Base-by-base conservation (phyloP, 1,140 invertebrate species). In the Meteorus sp. region DNA sequence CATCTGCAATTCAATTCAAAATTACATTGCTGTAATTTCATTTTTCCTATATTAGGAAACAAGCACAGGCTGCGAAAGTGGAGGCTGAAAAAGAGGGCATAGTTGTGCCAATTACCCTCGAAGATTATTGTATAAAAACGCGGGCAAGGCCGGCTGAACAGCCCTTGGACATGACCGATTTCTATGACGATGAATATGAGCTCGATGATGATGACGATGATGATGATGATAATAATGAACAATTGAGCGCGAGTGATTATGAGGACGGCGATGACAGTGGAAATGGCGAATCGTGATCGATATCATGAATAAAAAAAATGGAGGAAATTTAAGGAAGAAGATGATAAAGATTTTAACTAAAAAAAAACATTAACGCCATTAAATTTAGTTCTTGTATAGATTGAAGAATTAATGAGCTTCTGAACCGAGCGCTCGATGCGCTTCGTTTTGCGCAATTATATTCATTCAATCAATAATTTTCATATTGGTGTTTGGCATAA, bases 41-140 rank as follows among this genome's bases (percentile, higher is more conserved):
- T 50, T 35, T 31, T 25, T 43, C 15, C 13, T 15, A 20, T 48
- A 19, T 53, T 77, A 96, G 95, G 70, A 98, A 97, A 85, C 97
- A 99, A 87, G 97, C 98, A 1, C 87, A 93, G 72, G 89, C 91
- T 2, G 97, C 95, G 17, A 90, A 95, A 73, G 85, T 88, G 39
- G 97, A 99, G 68, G 97, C 98, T 0, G 94, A 95, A 73, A 91
- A 91, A 60, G 98, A 99, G 81, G 94, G 94, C 64, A 97, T 99
- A 45, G 89, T 90, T 23, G 97, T 99, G 59, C 98, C 97, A 23
- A 87, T 93, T 56, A 99, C 97, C 1, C 80, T 99, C 70, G 96
- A 99, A 84, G 98, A 99, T 79, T 99, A 99, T 79, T 95, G 94
- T 76, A 92, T 97, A 69, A 97, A 97, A 76, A 92, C 93, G 9